Evolutionary conservation across 2,113 vertebrate species (phyloP).

Genomic region (Gracilinanus agilis): DNA sequence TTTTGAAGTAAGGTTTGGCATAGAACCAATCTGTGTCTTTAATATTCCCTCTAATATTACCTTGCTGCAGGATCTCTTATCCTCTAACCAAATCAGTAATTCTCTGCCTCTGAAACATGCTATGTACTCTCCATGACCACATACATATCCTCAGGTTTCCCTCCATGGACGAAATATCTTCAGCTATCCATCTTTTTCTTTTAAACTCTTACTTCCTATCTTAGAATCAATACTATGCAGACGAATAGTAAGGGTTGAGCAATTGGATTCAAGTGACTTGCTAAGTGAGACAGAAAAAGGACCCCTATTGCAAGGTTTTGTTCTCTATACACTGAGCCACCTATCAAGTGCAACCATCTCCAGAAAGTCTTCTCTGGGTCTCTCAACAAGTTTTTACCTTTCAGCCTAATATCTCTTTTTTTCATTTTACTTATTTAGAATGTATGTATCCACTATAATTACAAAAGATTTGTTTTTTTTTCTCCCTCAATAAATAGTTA

Average conservation of each 20-base stretch:
- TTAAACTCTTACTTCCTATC: no score
- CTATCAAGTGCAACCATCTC: not conserved
- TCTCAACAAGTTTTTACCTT: not conserved
- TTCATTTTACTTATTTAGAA: not conserved
- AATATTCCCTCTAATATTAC: not conserved
- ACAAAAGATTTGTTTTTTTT: not conserved
- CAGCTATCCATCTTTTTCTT: not conserved
- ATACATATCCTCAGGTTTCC: not conserved
- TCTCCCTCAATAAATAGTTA: not conserved
- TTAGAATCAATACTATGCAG: no score
- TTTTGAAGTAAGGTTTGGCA: slow-evolving; percentile 3
- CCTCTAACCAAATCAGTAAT: not conserved
- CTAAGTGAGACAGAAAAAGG: no score
- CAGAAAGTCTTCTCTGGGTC: not conserved
- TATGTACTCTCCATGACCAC: not conserved
- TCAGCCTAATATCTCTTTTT: not conserved
- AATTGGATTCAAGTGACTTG: no score
- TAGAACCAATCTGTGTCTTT: not conserved
- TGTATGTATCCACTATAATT: not conserved
- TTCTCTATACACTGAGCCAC: no score
- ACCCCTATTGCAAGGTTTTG: no score
- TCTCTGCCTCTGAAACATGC: not conserved
- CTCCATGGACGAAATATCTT: not conserved
- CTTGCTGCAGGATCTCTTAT: not conserved
- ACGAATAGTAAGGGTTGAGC: no score